Evolutionary conservation across 2,888 invertebrate genomes (phyloP).

Genomic region (Drosophila silvestris): DNA sequence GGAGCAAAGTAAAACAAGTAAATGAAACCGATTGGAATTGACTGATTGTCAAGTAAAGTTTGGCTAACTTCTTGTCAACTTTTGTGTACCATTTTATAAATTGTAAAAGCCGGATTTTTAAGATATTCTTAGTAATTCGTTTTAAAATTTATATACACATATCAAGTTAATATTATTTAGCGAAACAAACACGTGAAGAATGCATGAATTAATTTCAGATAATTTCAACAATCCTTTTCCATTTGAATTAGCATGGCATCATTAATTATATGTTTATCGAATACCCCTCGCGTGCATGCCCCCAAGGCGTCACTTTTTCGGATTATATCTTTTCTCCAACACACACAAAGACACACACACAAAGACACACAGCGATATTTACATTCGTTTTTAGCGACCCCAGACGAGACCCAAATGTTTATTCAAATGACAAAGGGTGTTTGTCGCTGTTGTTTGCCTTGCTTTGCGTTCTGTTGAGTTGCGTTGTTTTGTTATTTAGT

Average conservation of each 20-base stretch:
- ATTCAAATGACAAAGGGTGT: conserved; percentile 62
- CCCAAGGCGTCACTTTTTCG: conserved; percentile 22
- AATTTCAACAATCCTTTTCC: background rate
- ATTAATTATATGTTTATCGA: background rate
- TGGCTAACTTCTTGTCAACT: background rate
- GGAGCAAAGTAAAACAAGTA: background rate
- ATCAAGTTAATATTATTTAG: background rate
- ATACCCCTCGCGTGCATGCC: conserved; percentile 33
- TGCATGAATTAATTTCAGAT: background rate
- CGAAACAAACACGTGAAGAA: background rate
- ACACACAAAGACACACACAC: conserved; percentile 1
- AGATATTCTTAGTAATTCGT: background rate
- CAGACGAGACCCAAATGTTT: conserved; percentile 62
- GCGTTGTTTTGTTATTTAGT: background rate
- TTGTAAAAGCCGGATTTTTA: background rate
- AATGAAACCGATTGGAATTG: background rate
- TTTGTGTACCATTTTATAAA: background rate
- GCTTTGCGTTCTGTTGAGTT: conserved; percentile 1
- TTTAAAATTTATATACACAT: background rate
- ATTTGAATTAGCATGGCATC: background rate
- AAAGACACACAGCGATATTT: conserved; percentile 47
- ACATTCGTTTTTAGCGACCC: conserved; percentile 69
- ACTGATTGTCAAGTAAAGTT: background rate
- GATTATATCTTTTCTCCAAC: conserved; percentile 3
- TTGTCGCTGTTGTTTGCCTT: conserved; percentile 15